Percentiles rank a stretch among this genome's conserved stretches.
Conservation (phyloP, 37 sponge, comb jelly and placozoan species). For the Cliona cf. orientalis region DNA sequence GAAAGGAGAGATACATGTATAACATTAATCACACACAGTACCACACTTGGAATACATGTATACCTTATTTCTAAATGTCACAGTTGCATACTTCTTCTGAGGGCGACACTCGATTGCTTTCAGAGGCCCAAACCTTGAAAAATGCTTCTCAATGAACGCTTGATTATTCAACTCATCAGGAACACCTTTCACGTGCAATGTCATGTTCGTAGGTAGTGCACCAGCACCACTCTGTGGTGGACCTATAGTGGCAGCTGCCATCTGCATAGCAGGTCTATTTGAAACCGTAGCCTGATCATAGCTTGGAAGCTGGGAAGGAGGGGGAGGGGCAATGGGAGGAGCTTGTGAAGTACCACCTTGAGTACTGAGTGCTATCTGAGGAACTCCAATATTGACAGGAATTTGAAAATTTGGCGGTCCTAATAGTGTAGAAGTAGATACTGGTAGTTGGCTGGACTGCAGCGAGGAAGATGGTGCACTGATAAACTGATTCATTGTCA, state of each 20-base stretch:
- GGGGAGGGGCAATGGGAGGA: background rate
- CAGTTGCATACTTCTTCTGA: constrained; percentile 66
- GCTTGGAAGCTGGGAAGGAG: background rate
- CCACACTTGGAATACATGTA: background rate
- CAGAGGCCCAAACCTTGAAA: constrained; percentile 67
- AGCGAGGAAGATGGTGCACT: no score
- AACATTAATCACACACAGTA: constrained; percentile 2
- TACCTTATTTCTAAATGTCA: constrained; percentile 56
- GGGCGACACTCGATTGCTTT: constrained; percentile 36
- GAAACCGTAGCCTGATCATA: background rate
- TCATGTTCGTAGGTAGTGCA: background rate
- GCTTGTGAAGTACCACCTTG: background rate
- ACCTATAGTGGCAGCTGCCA: background rate
- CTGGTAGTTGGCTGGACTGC: no score
- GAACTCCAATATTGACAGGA: no score
- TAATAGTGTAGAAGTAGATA: no score
- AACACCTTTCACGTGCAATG: constrained; percentile 74
- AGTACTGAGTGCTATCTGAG: no score
- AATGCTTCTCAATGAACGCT: constrained; percentile 42
- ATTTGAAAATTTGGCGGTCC: no score
- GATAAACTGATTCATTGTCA: no score
- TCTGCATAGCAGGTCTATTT: background rate
- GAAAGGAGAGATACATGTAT: background rate
- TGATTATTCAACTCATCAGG: constrained; percentile 57
- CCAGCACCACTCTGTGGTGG: no score